Base-by-base conservation (phyloP, 35 echinoderm and acorn worm species). In the Lytechinus variegatus region DNA sequence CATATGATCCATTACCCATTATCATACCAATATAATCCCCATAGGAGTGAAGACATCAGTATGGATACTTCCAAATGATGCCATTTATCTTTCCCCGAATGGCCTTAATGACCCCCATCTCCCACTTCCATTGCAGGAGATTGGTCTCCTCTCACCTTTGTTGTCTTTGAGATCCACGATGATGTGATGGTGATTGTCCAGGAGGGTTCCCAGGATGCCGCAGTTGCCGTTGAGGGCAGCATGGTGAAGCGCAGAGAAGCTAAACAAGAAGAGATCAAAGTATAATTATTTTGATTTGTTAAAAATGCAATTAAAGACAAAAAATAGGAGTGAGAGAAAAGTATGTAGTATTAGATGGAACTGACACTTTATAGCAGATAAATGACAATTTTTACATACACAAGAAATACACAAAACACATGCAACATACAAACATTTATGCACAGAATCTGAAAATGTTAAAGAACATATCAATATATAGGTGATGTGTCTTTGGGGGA, bases 181-280 rank as follows among this genome's bases (percentile, higher is more conserved):
- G 44, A 97, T 96, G 56, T 96, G 94, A 56, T 96, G 89, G 66
- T 95, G 95, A 92, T 95, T 97, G 9, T 97, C 97, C 94, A 99
- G 95, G 27, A 99, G 86, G 19, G 96, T 58, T 53, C 96, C 95
- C 88, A 99, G 94, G 27, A 99, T 98, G 88, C 94, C 94, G 94
- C 97, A 96, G 95, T 99, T 99, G 8, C 98, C 97, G 87, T 87
- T 98, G 72, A 99, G 95, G 57, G 98, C 96, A 29, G 98, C 97
- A 96, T 99, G 98, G 95, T 99, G 98, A 19, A 99, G 96, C 66
- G 98, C 98, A 95, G 98, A 99, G 95, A 99, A 99, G 93, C 98
- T 98, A 57, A 13, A 54, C 19, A 86, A 95, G 27, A 33, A 89
- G 87, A 6, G 9, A 89, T 71, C 61, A 71, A n/a, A n/a, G n/a